Base-by-base conservation (phyloP, 2,113 vertebrate species). In the Acanthisitta chloris region DNA sequence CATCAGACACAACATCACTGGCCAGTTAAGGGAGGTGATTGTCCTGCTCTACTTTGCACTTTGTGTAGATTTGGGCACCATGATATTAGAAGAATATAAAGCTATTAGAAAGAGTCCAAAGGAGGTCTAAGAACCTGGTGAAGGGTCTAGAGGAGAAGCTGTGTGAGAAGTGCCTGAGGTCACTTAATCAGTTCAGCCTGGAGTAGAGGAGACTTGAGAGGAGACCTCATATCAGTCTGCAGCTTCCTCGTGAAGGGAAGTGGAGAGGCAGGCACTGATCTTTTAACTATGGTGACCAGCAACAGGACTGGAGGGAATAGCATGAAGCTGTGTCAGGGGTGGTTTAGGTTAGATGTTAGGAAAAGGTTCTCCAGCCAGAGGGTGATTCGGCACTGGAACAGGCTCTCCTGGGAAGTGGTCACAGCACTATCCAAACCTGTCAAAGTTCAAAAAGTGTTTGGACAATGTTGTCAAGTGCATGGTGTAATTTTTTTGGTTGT, bases 21-120 rank as follows among this genome's bases (percentile, higher is more conserved):
- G 34, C 17, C 0, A 0, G 49, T 21, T 17, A 43, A 43, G 31
- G 18, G 36, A 81, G 17, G 36, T 33, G 1, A 24, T n/a, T 66
- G 33, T 65, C 33, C 43, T 2, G 0, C 16, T 72, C 31, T 65
- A 17, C 6, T 43, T 17, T 49, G 21, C 28, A 14, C 12, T 43
- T 58, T n/a, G 10, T 45, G 12, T 3, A 19, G 26, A 73, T 64
- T 49, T n/a, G 26, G 33, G 8, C 36, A 38, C 24, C 28, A 59
- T 12, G 52, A 25, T n/a, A 66, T 20, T 45, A 66, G 28, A 51
- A 66, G 4, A 58, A n/a, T 38, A 29, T n/a, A 38, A 38, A 58
- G 10, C 10, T 38, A 24, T 51, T 55, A n/a, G 10, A 51, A 51
- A 81, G 1, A 7, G 24, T 45, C 23, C 15, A 28, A 58, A 51